Conservation (phyloP, 2,113 vertebrate genomes). For the Myotis brandtii region DNA sequence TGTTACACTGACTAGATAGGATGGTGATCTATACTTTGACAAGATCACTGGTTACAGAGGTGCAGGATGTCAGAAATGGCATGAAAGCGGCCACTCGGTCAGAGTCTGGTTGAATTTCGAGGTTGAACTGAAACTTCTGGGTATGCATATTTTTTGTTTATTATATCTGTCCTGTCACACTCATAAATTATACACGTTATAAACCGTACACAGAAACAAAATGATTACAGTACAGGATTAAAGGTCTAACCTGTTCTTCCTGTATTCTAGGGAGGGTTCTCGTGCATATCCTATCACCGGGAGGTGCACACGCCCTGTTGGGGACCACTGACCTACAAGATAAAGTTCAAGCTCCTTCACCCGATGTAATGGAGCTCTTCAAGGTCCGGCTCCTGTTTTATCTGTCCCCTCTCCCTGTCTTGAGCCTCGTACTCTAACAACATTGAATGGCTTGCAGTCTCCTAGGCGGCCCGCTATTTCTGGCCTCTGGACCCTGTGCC, state of each 20-base stretch:
- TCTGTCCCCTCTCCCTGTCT: not conserved
- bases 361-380: not conserved
- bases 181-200: not conserved
- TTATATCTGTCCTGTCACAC: not conserved
- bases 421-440: not conserved
- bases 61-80: not conserved
- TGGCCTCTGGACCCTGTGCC: not conserved
- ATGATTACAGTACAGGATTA: not conserved
- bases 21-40: not conserved
- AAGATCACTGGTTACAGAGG: not conserved
- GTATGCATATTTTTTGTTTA: not conserved
- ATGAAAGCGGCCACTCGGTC: not conserved
- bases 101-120: slow-evolving; percentile 24
- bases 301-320: no score
- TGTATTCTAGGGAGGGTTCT: not conserved
- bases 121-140: not conserved
- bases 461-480: not conserved
- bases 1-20: not conserved
- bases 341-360: not conserved
- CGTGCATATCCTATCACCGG: not conserved
- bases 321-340: not conserved
- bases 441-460: not conserved
- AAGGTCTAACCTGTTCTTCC: not conserved
- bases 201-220: not conserved
- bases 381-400: not conserved